Conservation (phyloP, 1,140 invertebrate genomes). For the Lanistes nyassanus region DNA sequence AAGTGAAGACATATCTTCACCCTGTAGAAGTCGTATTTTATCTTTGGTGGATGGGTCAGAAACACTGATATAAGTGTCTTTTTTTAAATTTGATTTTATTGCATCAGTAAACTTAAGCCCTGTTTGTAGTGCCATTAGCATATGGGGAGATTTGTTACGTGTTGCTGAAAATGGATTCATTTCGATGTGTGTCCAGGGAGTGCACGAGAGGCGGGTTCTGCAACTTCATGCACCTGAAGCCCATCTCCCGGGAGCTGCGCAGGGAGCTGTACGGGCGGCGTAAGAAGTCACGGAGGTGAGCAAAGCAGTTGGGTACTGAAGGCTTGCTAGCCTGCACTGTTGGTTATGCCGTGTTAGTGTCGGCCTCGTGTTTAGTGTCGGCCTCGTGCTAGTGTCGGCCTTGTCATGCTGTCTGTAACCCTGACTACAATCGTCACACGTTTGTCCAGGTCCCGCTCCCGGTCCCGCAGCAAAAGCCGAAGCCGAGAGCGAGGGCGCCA, state of each 20-base stretch:
- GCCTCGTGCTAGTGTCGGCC: not conserved
- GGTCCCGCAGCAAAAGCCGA: slow-evolving; percentile 57
- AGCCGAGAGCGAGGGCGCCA: slow-evolving; percentile 43
- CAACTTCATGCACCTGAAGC: slow-evolving; percentile 99
- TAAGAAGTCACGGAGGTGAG: slow-evolving; percentile 45
- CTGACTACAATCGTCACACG: too few relatives aligned
- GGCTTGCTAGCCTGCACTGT: not conserved
- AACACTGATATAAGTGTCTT: too few relatives aligned
- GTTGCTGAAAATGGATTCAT: not conserved
- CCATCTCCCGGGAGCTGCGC: slow-evolving; percentile 89
- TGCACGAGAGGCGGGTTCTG: slow-evolving; percentile 98
- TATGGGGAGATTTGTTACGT: not conserved
- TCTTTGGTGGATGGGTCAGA: too few relatives aligned
- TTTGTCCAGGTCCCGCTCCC: slow-evolving; percentile 51
- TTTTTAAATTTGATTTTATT: too few relatives aligned
- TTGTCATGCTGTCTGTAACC: not conserved
- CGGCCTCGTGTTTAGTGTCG: not conserved
- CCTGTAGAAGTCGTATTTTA: too few relatives aligned
- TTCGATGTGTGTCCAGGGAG: slow-evolving; percentile 75
- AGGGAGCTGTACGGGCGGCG: slow-evolving; percentile 79
- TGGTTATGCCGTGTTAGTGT: not conserved
- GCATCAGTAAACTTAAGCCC: too few relatives aligned
- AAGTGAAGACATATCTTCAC: too few relatives aligned
- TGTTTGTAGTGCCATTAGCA: too few relatives aligned
- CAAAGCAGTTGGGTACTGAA: not conserved